Evolutionary conservation across 1,140 invertebrate species (phyloP), one percentile per base, ranked within the genome.

Genomic region (Pristionchus pacificus): DNA sequence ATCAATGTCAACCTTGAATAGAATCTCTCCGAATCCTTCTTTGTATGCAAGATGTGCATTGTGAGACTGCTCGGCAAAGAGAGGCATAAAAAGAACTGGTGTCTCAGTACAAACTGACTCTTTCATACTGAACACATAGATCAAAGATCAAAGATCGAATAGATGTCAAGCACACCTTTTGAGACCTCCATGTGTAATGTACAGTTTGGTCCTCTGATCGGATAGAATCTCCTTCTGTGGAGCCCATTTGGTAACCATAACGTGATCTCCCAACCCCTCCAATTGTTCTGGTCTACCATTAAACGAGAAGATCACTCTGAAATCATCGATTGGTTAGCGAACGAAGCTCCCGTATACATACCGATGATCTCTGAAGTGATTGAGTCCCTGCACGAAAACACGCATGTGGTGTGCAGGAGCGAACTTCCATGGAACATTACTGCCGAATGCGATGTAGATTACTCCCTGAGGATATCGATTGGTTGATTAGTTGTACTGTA

Each of bases 161-260:
- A 10, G 6, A 6, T 10, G 6, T 49, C 38, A 30, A 59, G 2
- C 32, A 14, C 72, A 78, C 78, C 79, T 81, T 72, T 79, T 79
- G 15, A 79, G 28, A 27, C 78, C 78, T 59, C 77, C 78, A 70
- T 79, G 78, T n/a, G 74, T 81, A 28, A 79, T 49, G 67, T 81
- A 79, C 1, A 81, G 29, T 14, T 33, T 57, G 0, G 78, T 79
- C n/a, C 74, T 77, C 3, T 64, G 60, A 60, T 79, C 79, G 62
- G 57, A 19, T 10, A 79, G 25, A 60, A 79, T 70, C 24, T 72
- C 77, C n/a, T 74, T 61, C 55, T 79, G 79, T 19, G 79, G 78
- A 19, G 79, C 79, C 78, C 78, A 79, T 28, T 33, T 2, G n/a
- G 73, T 31, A 28, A 71, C 61, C 29, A 65, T 65, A 2, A 65